phyloP scores from a whole-genome alignment of 2,113 vertebrate species.

The Lucifuga dentata region DNA sequence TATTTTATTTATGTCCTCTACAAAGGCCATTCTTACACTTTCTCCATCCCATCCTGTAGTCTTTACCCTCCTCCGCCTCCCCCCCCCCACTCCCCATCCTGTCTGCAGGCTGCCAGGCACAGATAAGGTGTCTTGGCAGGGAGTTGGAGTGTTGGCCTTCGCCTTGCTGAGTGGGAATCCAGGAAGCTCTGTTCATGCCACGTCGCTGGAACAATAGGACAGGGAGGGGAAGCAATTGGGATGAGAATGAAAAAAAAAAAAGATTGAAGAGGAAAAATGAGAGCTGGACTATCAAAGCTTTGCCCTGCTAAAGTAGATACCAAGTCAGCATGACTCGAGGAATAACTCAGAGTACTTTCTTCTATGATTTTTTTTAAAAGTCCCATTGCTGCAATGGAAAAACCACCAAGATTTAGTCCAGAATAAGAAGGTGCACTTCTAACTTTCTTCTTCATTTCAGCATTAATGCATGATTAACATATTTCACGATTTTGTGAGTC shows the following conservation, averaged over 20 bases:
- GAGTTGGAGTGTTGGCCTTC: conserved; percentile 71
- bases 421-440: background rate
- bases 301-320: conserved; percentile 13
- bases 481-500: too few species aligned
- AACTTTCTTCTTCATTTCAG: background rate
- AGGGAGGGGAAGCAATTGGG: conserved; percentile 54
- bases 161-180: conserved; percentile 73
- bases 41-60: conserved; percentile 1
- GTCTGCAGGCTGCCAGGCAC: conserved; percentile 75
- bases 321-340: background rate
- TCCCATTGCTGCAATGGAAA: background rate
- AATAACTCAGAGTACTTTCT: conserved; percentile 3
- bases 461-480: background rate
- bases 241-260: conserved; percentile 30
- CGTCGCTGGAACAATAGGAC: conserved; percentile 73
- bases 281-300: conserved; percentile 29
- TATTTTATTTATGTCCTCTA: conserved; percentile 17
- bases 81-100: conserved; percentile 68
- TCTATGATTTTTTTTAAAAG: background rate
- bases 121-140: conserved; percentile 82
- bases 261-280: conserved; percentile 23
- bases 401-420: background rate
- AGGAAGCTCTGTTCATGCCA: conserved; percentile 74
- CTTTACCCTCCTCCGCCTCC: background rate
- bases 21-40: conserved; percentile 41